phyloP scores from a whole-genome alignment of 2,113 vertebrate genomes.

The Microcebus murinus region DNA sequence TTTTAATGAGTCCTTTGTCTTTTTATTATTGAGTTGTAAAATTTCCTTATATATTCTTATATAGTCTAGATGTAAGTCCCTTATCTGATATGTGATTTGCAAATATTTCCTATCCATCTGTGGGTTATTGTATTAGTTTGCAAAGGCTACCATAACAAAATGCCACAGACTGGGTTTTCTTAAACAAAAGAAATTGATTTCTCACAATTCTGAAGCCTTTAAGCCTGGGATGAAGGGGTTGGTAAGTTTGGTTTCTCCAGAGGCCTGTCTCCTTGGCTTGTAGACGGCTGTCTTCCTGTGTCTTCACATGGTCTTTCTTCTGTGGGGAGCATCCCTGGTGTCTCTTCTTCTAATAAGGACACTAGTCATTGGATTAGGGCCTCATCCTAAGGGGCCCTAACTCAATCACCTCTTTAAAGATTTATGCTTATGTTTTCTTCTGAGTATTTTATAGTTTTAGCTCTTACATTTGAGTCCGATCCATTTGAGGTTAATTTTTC shows the following conservation, averaged over 20 bases:
- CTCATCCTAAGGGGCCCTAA: not conserved
- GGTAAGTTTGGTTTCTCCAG: not conserved
- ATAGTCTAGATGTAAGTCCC: not conserved
- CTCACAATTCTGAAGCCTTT: constrained; percentile 1
- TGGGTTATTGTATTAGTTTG: not conserved
- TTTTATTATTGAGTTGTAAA: not conserved
- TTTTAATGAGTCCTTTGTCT: not conserved
- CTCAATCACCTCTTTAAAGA: not conserved
- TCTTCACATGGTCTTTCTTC: not conserved
- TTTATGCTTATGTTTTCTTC: not conserved
- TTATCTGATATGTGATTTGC: not conserved
- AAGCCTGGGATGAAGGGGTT: not conserved
- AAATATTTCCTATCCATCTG: not conserved
- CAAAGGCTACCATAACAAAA: constrained; percentile 6
- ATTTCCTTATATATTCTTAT: not conserved
- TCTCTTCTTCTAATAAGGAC: not conserved
- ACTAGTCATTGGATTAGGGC: not conserved
- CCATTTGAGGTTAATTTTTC: not conserved
- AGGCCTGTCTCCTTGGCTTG: not conserved
- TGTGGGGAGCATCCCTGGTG: not conserved
- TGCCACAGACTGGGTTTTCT: not conserved
- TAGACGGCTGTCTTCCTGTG: not conserved
- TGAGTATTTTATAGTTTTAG: not conserved
- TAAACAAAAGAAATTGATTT: not conserved
- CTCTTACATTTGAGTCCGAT: not conserved